Conservation (phyloP, 2,797 vertebrate species). For the Falco concolor region DNA sequence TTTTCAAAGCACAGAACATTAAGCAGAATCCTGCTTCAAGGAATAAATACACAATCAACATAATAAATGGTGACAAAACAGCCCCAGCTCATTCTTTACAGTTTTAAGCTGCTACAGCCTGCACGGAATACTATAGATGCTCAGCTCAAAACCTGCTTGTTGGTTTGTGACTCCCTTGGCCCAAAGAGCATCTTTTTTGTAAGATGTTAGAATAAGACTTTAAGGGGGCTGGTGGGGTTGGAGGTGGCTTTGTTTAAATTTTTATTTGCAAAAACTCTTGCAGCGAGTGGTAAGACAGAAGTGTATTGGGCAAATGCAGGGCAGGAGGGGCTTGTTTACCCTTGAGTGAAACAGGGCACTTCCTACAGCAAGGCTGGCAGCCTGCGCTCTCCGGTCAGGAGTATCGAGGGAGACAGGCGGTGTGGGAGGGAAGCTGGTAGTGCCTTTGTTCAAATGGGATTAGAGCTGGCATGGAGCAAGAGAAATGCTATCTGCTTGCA, state of each 20-base stretch:
- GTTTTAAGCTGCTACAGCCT: background rate
- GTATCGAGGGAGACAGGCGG: background rate
- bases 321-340: background rate
- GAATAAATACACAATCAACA: conserved; percentile 67
- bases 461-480: background rate
- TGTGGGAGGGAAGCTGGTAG: accelerated
- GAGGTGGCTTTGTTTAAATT: background rate
- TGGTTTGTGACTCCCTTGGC: conserved; percentile 28
- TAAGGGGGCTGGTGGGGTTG: background rate
- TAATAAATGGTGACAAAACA: conserved; percentile 65
- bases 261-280: background rate
- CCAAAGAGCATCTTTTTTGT: background rate
- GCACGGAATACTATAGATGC: background rate
- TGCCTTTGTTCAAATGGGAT: background rate
- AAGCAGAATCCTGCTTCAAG: conserved; percentile 51
- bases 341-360: background rate
- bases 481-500: background rate
- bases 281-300: background rate
- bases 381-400: accelerated
- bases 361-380: accelerated
- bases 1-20: conserved; percentile 42
- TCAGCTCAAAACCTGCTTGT: background rate
- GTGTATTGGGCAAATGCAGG: accelerated
- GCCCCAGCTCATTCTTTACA: conserved; percentile 19
- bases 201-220: background rate